Evolutionary conservation across 2,888 invertebrate genomes (phyloP).

Genomic region (Hemithea aestivaria): DNA sequence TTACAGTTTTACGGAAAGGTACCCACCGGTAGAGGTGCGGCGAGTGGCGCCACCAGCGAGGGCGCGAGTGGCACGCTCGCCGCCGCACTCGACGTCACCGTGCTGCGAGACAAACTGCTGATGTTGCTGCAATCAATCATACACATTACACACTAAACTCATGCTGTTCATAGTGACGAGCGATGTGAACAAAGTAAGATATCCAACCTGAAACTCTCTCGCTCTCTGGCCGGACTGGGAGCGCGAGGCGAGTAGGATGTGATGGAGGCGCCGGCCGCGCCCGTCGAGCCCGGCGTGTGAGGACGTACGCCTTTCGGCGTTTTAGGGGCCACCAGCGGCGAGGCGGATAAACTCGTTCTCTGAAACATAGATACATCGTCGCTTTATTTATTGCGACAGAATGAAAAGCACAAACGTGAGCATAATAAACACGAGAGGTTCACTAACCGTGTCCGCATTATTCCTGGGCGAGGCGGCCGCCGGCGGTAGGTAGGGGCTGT

Average conservation of each 20-base stretch:
- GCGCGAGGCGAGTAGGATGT: conserved; percentile 85
- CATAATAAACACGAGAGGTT: too few species aligned
- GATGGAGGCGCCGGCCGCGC: conserved; percentile 65
- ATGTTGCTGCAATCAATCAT: conserved; percentile 83
- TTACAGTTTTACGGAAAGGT: too few species aligned
- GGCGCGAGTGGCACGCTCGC: conserved; percentile 50
- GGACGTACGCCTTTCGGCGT: conserved; percentile 71
- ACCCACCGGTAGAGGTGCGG: conserved; percentile 49
- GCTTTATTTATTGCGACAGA: too few species aligned
- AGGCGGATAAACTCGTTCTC: conserved; percentile 68
- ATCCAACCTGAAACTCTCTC: conserved; percentile 90
- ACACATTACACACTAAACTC: conserved; percentile 2
- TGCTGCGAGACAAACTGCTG: conserved; percentile 87
- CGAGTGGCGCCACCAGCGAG: conserved; percentile 52
- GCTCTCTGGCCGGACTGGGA: conserved; percentile 88
- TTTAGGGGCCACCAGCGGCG: conserved; percentile 73
- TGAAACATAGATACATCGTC: too few species aligned
- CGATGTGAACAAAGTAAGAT: too few species aligned
- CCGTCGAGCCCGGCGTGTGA: conserved; percentile 68
- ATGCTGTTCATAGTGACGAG: too few species aligned
- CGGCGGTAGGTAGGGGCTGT: conserved; percentile 86
- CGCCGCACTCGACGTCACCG: conserved; percentile 73
- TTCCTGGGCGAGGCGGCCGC: conserved; percentile 82
- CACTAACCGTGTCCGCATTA: conserved; percentile 75
- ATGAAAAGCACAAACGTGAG: too few species aligned